A percentile compares a stretch with the other conserved stretches of the same genome.
phyloP scores from a whole-genome alignment of 1,140 invertebrate species.

The Neuroterus valhalla region DNA sequence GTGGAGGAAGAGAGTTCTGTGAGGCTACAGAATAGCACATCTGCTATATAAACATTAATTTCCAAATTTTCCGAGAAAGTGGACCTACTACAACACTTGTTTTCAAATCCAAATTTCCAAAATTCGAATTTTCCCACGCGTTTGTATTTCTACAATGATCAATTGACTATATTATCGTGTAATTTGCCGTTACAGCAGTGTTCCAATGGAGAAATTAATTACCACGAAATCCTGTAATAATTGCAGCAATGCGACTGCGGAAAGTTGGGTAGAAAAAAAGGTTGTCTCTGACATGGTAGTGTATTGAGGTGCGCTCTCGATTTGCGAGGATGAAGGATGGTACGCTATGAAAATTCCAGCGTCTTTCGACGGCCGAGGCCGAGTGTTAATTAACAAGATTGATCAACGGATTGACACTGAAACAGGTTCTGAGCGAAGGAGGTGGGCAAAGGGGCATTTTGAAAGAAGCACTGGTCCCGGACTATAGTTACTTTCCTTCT shows the following conservation, averaged over 20 bases:
- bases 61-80: too few relatives aligned
- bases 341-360: conserved; percentile 53
- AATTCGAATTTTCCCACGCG: background rate
- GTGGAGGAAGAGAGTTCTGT: too few relatives aligned
- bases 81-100: too few relatives aligned
- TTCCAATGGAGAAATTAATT: conserved; percentile 13
- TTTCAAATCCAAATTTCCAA: background rate
- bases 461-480: background rate
- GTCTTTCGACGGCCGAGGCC: conserved; percentile 37
- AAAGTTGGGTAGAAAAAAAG: background rate
- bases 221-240: conserved; percentile 22
- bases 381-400: conserved; percentile 69
- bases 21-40: too few relatives aligned
- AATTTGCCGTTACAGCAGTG: conserved; percentile 1
- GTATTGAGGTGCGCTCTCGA: conserved; percentile 21
- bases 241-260: background rate
- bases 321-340: conserved; percentile 51
- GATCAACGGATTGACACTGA: conserved; percentile 59
- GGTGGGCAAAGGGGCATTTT: background rate
- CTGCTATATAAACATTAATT: too few relatives aligned
- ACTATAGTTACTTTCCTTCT: conserved; percentile 17
- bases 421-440: conserved; percentile 48
- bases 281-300: conserved; percentile 14
- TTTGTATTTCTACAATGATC: background rate
- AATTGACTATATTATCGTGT: conserved; percentile 1